phyloP scores from a whole-genome alignment of 2,888 invertebrate genomes.

The Himalopsyche anomala region DNA sequence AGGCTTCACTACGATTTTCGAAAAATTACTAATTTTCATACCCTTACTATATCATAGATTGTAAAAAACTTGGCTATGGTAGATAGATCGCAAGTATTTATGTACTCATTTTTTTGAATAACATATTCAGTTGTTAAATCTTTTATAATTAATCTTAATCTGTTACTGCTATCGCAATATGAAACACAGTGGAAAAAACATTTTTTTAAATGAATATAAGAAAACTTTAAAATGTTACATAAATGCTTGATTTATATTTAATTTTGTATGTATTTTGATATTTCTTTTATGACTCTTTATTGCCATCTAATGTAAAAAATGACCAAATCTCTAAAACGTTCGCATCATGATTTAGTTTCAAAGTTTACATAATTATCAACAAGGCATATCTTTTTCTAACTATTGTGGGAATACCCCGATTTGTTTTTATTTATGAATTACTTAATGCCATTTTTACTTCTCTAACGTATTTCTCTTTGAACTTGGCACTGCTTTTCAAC shows the following conservation, averaged over 20 bases:
- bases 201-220: too few relatives aligned
- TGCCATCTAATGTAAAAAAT: neutral
- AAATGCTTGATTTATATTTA: conserved; percentile 2
- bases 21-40: neutral
- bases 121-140: neutral
- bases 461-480: neutral
- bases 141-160: neutral
- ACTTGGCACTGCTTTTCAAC: conserved; percentile 40
- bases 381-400: conserved; percentile 2
- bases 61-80: conserved; percentile 27
- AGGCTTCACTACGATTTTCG: neutral
- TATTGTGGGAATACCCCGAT: neutral
- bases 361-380: neutral
- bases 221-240: neutral
- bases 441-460: conserved; percentile 36
- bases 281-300: conserved; percentile 2
- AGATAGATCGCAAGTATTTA: conserved; percentile 9
- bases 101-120: neutral
- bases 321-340: conserved; percentile 5
- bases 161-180: neutral
- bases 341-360: conserved; percentile 3
- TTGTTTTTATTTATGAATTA: neutral
- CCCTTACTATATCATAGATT: conserved; percentile 12
- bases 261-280: conserved; percentile 12
- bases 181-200: neutral